Conservation (phyloP, 2,797 vertebrate species). For the Thaleichthys pacificus region DNA sequence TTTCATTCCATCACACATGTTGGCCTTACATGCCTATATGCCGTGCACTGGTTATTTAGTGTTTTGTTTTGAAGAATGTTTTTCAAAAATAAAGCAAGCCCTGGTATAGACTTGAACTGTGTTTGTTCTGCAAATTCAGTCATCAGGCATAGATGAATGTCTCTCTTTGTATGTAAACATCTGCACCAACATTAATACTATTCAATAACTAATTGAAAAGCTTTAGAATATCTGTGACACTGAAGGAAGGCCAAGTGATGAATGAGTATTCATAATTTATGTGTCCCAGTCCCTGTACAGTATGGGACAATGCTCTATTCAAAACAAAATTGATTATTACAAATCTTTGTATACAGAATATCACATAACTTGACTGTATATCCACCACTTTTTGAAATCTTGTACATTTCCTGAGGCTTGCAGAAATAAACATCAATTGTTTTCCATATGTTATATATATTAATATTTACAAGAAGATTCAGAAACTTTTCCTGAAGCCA, state of each 20-base stretch:
- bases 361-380: no score
- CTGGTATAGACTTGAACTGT: constrained; percentile 44
- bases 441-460: no score
- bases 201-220: constrained; percentile 67
- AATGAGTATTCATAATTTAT: constrained; percentile 63
- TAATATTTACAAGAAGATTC: no score
- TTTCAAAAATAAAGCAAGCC: constrained; percentile 37
- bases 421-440: no score
- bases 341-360: no score
- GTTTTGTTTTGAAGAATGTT: constrained; percentile 39
- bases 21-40: no score
- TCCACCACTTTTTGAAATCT: no score
- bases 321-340: no score
- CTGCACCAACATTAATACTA: constrained; percentile 48
- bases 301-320: constrained; percentile 55
- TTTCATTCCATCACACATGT: background rate
- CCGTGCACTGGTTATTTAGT: no score
- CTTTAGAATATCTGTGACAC: constrained; percentile 39
- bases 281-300: constrained; percentile 44
- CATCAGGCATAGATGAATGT: constrained; percentile 42
- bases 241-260: constrained; percentile 67
- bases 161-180: constrained; percentile 61
- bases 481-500: no score
- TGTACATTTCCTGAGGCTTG: no score
- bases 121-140: constrained; percentile 41